Evolutionary conservation across 2,888 invertebrate species (phyloP).

Genomic region (Megaustenia siamemsis): DNA sequence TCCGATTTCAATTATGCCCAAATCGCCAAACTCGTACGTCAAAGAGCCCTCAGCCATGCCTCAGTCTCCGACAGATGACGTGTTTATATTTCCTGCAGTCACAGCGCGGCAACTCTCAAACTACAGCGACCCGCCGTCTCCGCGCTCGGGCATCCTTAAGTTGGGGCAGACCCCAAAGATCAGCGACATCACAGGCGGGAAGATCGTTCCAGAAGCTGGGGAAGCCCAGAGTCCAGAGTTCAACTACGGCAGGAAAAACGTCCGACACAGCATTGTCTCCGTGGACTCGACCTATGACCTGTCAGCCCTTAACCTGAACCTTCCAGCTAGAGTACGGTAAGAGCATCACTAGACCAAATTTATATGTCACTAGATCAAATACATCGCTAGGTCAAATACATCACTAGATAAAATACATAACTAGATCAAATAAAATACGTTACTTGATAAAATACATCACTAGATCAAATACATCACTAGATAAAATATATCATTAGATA

Average conservation of each 20-base stretch:
- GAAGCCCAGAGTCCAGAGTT: not conserved
- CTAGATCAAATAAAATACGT: too few relatives aligned
- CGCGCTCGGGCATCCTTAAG: constrained; percentile 20
- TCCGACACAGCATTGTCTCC: constrained; percentile 44
- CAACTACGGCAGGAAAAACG: not conserved
- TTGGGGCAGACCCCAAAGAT: not conserved
- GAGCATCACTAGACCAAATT: not conserved
- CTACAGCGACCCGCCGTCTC: constrained; percentile 5
- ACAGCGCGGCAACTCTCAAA: not conserved
- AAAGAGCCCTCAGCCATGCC: too few relatives aligned
- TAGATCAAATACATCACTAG: too few relatives aligned
- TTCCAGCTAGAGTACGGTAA: constrained; percentile 10
- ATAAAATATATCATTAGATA: too few relatives aligned
- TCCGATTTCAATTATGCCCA: too few relatives aligned
- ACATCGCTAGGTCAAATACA: too few relatives aligned
- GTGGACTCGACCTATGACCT: constrained; percentile 20
- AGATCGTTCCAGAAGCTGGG: not conserved
- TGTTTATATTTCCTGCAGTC: not conserved
- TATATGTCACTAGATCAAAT: not conserved
- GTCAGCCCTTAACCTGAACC: not conserved
- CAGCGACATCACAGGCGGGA: constrained; percentile 22
- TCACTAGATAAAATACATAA: too few relatives aligned
- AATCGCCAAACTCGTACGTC: too few relatives aligned
- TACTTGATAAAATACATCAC: too few relatives aligned
- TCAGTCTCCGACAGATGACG: not conserved